Percentiles rank a stretch among this genome's conserved stretches.
These are phyloP conservation scores for Sycophila texana DNA, from an alignment of 2,888 invertebrate species.

Conservation along the genomic window DNA sequence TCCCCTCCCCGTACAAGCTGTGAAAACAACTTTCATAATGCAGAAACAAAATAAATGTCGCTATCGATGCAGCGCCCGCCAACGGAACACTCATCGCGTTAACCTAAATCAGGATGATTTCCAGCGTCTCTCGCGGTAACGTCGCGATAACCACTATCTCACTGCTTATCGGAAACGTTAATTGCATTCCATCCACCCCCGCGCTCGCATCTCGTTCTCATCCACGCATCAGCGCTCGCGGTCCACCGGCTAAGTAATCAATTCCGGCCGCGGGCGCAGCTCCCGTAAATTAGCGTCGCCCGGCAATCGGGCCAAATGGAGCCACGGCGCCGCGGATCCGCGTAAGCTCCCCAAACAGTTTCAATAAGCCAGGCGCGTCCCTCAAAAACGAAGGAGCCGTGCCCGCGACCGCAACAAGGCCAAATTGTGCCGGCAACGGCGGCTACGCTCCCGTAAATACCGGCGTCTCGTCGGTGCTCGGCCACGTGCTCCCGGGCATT, in stretches of 20 bases:
- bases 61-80: neutral
- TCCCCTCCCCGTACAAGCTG: neutral
- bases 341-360: neutral
- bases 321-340: no score
- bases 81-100: neutral
- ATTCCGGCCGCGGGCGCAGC: no score
- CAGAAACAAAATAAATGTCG: neutral
- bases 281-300: no score
- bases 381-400: neutral
- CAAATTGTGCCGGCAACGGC: constrained; percentile 30
- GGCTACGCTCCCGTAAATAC: neutral
- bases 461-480: neutral
- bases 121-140: no score
- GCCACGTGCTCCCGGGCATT: constrained; percentile 46
- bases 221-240: no score
- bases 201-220: no score
- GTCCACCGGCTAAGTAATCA: no score
- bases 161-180: no score
- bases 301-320: no score
- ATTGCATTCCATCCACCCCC: no score
- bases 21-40: neutral
- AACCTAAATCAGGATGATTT: no score
- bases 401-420: constrained; percentile 25
- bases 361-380: neutral
- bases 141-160: no score